Evolutionary conservation across 2,113 vertebrate genomes (phyloP).

Genomic region (Meles meles): DNA sequence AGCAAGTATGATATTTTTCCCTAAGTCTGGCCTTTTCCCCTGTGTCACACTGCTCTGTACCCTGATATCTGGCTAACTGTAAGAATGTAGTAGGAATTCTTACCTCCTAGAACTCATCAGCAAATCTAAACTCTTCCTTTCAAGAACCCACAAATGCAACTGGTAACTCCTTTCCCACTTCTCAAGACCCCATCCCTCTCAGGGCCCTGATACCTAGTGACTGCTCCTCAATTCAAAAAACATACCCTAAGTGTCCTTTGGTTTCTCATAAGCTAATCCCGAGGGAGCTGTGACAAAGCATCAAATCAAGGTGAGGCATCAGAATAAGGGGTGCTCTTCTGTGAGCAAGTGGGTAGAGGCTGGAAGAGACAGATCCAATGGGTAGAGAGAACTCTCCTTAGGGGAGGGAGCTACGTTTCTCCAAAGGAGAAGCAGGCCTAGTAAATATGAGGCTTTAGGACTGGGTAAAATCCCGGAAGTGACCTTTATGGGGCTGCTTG

Average conservation of each 20-base stretch:
- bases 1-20: slow-evolving; percentile 14
- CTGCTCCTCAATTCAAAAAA: slow-evolving; percentile 21
- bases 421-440: neutral
- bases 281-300: neutral
- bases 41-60: neutral
- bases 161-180: neutral
- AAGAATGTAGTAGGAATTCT: neutral
- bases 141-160: slow-evolving; percentile 31
- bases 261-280: neutral
- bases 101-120: neutral
- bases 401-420: slow-evolving; percentile 10
- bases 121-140: slow-evolving; percentile 28
- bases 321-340: neutral
- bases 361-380: neutral
- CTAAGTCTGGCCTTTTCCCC: neutral
- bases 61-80: neutral
- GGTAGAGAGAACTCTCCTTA: neutral
- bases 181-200: neutral
- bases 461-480: slow-evolving; percentile 15
- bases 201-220: neutral
- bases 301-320: neutral
- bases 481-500: neutral
- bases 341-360: neutral
- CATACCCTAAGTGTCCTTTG: neutral
- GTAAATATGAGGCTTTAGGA: slow-evolving; percentile 3